Evolutionary conservation across 2,113 vertebrate species (phyloP), one percentile per base, ranked within the genome.

Genomic region (Gila orcuttii): DNA sequence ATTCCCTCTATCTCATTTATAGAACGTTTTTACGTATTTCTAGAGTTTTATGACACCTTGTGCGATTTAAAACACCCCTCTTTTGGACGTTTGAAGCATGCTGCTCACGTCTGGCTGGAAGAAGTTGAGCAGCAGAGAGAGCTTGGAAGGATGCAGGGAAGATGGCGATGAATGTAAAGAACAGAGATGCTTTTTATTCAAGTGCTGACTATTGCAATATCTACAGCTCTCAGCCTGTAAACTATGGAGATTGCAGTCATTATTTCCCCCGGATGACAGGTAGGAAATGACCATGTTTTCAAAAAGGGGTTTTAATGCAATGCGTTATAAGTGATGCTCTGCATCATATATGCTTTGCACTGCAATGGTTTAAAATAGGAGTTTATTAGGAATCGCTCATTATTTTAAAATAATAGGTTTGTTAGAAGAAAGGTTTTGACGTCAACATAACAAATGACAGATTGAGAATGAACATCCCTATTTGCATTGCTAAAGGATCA

Each of bases 121-220:
- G 88, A 87, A 89, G 87, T 90, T 89, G 28, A 80, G 79, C 82
- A 77, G 28, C 28, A 77, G 75, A 81, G 86, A 79, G 90, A 93
- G 93, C 93, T 92, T 89, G 90, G 87, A 89, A 93, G 92, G 94
- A 94, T 94, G 94, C 91, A 87, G 90, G 86, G 89, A 95, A 94
- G 94, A 96, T 96, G 95, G 93, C 95, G 94, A 90, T 95, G 93
- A 93, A 94, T 88, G 92, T 94, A 42, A 94, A 92, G 89, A 93
- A 88, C 86, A 92, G 90, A 79, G 92, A 93, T 92, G 94, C 93
- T 19, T 93, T 93, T 89, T 94, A 93, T 89, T 93, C 93, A 91
- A 90, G 90, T 84, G 92, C 91, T 79, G 91, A 93, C 1, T 94
- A 89, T 87, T 94, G 92, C 93, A 92, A 91, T 89, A 90, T 92